Conservation (phyloP, 2,888 invertebrate species). For the Pseudococcus viburni region DNA sequence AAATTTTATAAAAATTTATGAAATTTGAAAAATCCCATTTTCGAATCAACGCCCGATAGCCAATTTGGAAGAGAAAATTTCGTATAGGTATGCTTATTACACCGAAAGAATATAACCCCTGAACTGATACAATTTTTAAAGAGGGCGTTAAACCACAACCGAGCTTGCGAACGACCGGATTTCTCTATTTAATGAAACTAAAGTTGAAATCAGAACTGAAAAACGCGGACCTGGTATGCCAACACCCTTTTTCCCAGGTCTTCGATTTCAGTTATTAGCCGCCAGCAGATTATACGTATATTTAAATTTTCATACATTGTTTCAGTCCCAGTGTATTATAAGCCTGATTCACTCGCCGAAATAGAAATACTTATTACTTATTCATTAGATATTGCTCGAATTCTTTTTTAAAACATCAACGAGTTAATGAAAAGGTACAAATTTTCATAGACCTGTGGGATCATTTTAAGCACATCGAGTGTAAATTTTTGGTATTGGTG, state of each 20-base stretch:
- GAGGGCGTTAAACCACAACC: neutral
- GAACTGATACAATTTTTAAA: neutral
- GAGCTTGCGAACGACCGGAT: neutral
- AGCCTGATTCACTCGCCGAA: neutral
- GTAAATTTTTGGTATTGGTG: neutral
- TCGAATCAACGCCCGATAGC: too few species aligned
- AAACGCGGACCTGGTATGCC: neutral
- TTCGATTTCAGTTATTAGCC: conserved; percentile 18
- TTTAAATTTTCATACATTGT: neutral
- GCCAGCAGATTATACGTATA: neutral
- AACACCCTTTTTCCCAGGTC: conserved; percentile 17
- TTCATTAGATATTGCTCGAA: neutral
- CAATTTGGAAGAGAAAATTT: too few species aligned
- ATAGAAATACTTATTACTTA: neutral
- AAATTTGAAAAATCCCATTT: too few species aligned
- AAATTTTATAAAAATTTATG: too few species aligned
- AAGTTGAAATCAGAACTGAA: neutral
- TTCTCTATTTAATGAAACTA: neutral
- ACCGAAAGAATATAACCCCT: neutral
- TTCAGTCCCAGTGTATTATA: neutral
- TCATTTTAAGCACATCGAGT: neutral
- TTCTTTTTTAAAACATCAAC: neutral
- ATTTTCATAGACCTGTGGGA: neutral
- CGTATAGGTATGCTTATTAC: too few species aligned
- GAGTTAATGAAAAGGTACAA: neutral